These are phyloP conservation scores for Athalia cordata DNA, from an alignment of 2,888 invertebrate genomes.

Conservation along the genomic window DNA sequence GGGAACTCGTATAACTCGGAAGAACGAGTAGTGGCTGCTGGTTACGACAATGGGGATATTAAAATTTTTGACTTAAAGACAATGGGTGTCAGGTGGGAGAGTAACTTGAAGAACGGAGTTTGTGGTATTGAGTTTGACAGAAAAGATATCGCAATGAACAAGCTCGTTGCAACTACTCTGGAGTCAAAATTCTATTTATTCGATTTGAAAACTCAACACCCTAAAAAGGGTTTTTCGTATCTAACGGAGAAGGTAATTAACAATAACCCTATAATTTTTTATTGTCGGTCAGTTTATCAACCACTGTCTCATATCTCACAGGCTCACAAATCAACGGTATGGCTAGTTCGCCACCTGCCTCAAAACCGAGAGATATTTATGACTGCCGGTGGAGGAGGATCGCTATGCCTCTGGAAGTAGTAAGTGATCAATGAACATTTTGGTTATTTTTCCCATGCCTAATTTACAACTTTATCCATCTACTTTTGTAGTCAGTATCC, in stretches of 20 bases:
- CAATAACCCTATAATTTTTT: background rate
- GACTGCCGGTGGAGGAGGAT: slow-evolving; percentile 93
- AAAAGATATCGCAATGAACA: slow-evolving; percentile 96
- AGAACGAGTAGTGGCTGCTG: slow-evolving; percentile 91
- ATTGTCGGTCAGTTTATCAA: background rate
- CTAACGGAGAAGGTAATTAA: slow-evolving; percentile 76
- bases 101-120: slow-evolving; percentile 93
- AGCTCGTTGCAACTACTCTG: slow-evolving; percentile 91
- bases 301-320: slow-evolving; percentile 48
- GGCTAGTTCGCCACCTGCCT: slow-evolving; percentile 91
- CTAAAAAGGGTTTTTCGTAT: slow-evolving; percentile 88
- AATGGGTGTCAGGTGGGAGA: slow-evolving; percentile 92
- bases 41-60: slow-evolving; percentile 97
- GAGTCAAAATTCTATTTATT: slow-evolving; percentile 94
- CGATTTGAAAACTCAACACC: slow-evolving; percentile 92
- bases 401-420: slow-evolving; percentile 97
- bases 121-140: slow-evolving; percentile 94
- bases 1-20: slow-evolving; percentile 92
- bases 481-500: slow-evolving; percentile 83
- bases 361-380: slow-evolving; percentile 95
- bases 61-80: slow-evolving; percentile 93
- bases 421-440: slow-evolving; percentile 74
- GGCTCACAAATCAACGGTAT: slow-evolving; percentile 86
- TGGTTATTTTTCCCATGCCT: background rate
- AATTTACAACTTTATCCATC: slow-evolving; percentile 2